Evolutionary conservation across 2,113 vertebrate species (phyloP).

Genomic region (Melanostigma gelatinosum): DNA sequence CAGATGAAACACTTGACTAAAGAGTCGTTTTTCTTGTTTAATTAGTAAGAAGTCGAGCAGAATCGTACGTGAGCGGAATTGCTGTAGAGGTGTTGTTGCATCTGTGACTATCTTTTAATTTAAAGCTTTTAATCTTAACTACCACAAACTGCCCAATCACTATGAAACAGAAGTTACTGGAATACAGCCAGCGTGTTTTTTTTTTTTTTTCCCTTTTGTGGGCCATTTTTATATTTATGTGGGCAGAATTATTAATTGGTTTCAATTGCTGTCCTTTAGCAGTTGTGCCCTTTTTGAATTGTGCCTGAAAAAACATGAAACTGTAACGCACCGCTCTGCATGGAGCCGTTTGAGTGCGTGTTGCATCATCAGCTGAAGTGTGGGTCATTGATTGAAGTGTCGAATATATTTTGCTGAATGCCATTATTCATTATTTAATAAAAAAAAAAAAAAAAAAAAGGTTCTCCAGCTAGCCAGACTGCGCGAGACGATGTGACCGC

Average conservation of each 20-base stretch:
- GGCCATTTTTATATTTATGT: slow-evolving; percentile 4
- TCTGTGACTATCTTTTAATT: neutral
- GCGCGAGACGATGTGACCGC: slow-evolving; percentile 43
- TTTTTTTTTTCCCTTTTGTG: neutral
- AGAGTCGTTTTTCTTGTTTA: slow-evolving; percentile 3
- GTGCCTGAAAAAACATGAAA: slow-evolving; percentile 9
- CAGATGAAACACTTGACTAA: slow-evolving; percentile 24
- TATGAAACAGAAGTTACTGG: no score
- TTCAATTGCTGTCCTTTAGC: slow-evolving; percentile 14
- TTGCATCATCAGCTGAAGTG: slow-evolving; percentile 46
- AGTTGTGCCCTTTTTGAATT: slow-evolving; percentile 30
- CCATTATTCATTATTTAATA: slow-evolving; percentile 3
- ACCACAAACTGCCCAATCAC: no score
- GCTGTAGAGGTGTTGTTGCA: neutral
- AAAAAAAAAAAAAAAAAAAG: neutral
- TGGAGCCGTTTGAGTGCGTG: slow-evolving; percentile 26
- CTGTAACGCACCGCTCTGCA: slow-evolving; percentile 24
- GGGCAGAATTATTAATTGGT: neutral
- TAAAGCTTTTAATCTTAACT: neutral
- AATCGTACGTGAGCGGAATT: neutral
- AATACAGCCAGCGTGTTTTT: neutral
- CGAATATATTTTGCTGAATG: slow-evolving; percentile 41
- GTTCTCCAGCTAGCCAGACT: slow-evolving; percentile 16
- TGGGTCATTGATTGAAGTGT: slow-evolving; percentile 31
- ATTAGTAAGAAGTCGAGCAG: neutral